These are phyloP conservation scores for Lycocerus yunnanus DNA, from an alignment of 2,888 invertebrate genomes.

Conservation along the genomic window DNA sequence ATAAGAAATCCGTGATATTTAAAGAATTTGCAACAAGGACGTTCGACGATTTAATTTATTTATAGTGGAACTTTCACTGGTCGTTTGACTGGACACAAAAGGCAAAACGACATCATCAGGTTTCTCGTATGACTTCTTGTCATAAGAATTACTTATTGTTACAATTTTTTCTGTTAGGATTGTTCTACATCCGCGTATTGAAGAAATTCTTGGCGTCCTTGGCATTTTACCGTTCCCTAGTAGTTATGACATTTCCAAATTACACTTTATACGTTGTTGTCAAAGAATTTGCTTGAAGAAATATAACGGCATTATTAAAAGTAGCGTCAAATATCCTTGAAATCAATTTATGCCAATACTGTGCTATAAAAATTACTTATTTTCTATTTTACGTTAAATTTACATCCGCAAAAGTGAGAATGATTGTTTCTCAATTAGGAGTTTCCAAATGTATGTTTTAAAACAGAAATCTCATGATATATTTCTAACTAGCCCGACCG, in stretches of 20 bases:
- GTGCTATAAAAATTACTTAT: not conserved
- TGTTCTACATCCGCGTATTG: conserved; percentile 31
- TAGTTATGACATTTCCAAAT: conserved; percentile 13
- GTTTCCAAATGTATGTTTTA: not conserved
- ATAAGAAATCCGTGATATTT: not conserved
- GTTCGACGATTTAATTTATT: conserved; percentile 45
- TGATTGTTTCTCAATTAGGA: not conserved
- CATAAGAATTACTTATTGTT: not conserved
- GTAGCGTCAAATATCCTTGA: not conserved
- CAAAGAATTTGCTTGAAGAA: conserved; percentile 3
- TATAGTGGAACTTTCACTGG: conserved; percentile 43
- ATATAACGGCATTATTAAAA: conserved; percentile 13
- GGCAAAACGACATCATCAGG: not conserved
- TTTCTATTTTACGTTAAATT: not conserved
- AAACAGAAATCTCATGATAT: too few relatives aligned
- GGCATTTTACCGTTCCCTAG: conserved; percentile 47
- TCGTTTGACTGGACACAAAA: not conserved
- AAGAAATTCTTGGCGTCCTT: conserved; percentile 46
- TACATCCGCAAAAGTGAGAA: not conserved
- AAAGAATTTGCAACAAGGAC: conserved; percentile 40
- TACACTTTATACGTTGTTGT: conserved; percentile 10
- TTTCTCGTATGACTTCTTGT: not conserved
- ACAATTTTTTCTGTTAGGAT: not conserved
- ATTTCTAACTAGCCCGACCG: too few relatives aligned
- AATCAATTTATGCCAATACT: not conserved